A percentile compares a stretch with the other conserved stretches of the same genome.
phyloP scores from a whole-genome alignment of 2,113 vertebrate genomes.

The Pedetes capensis region DNA sequence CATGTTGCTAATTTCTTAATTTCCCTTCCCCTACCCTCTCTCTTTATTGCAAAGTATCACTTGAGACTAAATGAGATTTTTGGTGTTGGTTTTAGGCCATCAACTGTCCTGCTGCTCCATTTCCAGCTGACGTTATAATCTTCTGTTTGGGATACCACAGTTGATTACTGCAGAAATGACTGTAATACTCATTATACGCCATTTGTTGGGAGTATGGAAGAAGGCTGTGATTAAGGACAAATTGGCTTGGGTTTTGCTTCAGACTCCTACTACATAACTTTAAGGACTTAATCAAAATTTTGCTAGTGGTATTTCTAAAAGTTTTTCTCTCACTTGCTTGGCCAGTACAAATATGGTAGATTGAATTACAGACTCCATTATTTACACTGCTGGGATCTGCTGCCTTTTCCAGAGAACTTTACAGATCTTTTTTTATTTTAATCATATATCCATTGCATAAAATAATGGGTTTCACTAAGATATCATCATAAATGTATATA shows the following conservation, averaged over 20 bases:
- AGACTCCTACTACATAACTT: conserved; percentile 38
- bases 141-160: conserved; percentile 74
- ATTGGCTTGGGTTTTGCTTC: conserved; percentile 57
- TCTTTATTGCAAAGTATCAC: conserved; percentile 64
- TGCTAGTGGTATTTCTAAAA: conserved; percentile 43
- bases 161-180: conserved; percentile 76
- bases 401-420: background rate
- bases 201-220: conserved; percentile 70
- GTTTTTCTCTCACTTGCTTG: conserved; percentile 25
- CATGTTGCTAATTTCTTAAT: conserved; percentile 75
- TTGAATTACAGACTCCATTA: background rate
- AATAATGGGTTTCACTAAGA: too few species aligned
- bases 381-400: background rate
- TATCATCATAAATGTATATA: too few species aligned
- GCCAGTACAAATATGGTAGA: background rate
- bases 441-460: too few species aligned
- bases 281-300: conserved; percentile 62
- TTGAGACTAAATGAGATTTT: conserved; percentile 65
- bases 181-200: conserved; percentile 75
- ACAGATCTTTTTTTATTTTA: background rate
- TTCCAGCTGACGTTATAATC: conserved; percentile 78
- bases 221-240: conserved; percentile 76
- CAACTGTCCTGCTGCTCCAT: conserved; percentile 68
- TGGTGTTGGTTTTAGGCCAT: conserved; percentile 56
- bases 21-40: conserved; percentile 42